These are phyloP conservation scores for Iphiclides podalirius DNA, from an alignment of 2,888 invertebrate species.

Conservation along the genomic window DNA sequence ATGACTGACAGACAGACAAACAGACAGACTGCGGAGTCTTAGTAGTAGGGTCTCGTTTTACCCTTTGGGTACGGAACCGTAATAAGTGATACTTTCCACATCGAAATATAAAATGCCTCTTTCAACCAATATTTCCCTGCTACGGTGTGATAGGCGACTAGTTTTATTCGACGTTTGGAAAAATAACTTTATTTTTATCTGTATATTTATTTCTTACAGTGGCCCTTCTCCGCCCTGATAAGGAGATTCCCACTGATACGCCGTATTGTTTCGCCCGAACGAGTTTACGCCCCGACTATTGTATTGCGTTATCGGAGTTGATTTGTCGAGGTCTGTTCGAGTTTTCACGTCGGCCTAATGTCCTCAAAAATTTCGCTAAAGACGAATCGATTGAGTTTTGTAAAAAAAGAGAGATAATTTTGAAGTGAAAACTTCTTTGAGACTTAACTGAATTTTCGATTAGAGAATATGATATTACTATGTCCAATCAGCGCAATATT, in stretches of 20 bases:
- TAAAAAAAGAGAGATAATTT: neutral
- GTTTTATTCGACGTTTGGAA: constrained; percentile 61
- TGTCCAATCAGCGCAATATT: too few species aligned
- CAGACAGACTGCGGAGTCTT: too few species aligned
- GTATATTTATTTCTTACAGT: constrained; percentile 63
- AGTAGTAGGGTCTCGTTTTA: too few species aligned
- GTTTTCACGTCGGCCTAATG: constrained; percentile 14
- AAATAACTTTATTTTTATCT: constrained; percentile 74
- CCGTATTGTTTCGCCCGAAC: constrained; percentile 45
- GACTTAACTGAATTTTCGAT: too few species aligned
- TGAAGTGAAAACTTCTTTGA: too few species aligned
- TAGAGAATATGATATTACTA: too few species aligned
- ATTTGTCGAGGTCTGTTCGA: constrained; percentile 14
- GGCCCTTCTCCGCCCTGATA: constrained; percentile 53
- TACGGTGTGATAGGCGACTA: constrained; percentile 47
- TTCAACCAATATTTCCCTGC: too few species aligned
- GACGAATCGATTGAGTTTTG: constrained; percentile 14
- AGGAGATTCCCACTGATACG: constrained; percentile 52
- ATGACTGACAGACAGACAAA: too few species aligned
- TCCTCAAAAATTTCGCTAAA: constrained; percentile 3
- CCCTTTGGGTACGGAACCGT: too few species aligned
- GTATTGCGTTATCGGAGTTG: constrained; percentile 32
- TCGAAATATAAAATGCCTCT: too few species aligned
- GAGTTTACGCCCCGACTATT: constrained; percentile 49
- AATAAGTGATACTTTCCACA: too few species aligned